phyloP scores from a whole-genome alignment of 2,888 invertebrate species.

The Orthonychiurus folsomi region DNA sequence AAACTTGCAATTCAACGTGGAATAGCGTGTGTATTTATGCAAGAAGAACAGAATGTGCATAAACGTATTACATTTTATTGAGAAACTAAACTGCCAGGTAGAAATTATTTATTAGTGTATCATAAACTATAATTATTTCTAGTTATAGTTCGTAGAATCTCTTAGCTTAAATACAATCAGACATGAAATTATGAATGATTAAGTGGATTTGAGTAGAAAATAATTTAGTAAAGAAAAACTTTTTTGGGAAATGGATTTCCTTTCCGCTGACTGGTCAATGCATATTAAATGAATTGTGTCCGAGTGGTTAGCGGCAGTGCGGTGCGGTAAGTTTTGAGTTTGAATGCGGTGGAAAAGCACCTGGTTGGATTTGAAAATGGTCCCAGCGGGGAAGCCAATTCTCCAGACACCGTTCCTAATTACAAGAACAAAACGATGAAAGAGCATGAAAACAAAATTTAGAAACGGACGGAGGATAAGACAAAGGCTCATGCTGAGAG shows the following conservation, averaged over 20 bases:
- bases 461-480: not conserved
- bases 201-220: not conserved
- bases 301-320: no score
- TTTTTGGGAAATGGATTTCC: not conserved
- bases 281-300: not conserved
- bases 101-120: no score
- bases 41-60: no score
- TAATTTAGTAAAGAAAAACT: not conserved
- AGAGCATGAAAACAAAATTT: not conserved
- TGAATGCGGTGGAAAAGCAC: not conserved
- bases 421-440: slow-evolving; percentile 10
- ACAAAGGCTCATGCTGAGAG: slow-evolving; percentile 1
- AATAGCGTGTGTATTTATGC: no score
- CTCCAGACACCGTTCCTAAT: slow-evolving; percentile 4
- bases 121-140: no score
- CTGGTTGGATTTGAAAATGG: not conserved
- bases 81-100: no score
- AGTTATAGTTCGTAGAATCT: no score
- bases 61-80: no score
- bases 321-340: no score
- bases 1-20: no score
- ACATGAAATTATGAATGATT: not conserved
- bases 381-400: not conserved
- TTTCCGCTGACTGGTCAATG: not conserved
- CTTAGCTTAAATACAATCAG: no score